Evolutionary conservation across 2,113 vertebrate genomes (phyloP), one percentile per base, ranked within the genome.

Genomic region (Phalacrocorax aristotelis): DNA sequence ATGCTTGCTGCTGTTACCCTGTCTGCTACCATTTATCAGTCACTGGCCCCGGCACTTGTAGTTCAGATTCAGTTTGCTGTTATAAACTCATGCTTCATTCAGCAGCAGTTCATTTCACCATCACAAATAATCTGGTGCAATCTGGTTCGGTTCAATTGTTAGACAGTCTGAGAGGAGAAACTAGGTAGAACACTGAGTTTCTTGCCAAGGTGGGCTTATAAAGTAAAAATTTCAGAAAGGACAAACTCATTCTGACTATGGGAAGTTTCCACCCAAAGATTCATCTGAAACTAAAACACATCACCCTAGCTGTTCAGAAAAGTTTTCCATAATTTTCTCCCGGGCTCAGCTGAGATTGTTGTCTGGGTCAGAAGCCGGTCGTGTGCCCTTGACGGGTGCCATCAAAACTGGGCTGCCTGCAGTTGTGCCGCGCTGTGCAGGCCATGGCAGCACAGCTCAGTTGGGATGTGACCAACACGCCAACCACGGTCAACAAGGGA

Each of bases 41-140:
- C 72, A 40, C 68, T 34, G 44, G 78, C 66, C 88, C 75, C 11
- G 4, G 83, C 5, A 5, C 49, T 72, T 52, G 62, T 70, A 86
- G 77, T 38, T 93, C 64, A 92, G 86, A 52, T 90, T 87, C 92
- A 80, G 92, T 95, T 89, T 94, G 81, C 58, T 91, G 42, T 49
- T 96, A 87, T 77, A 88, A 91, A 89, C 36, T 68, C 85, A 18
- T 27, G 83, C 9, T 17, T 80, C 55, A 4, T 71, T 83, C 81
- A 78, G 74, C 81, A 89, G 69, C 79, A 72, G 72, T 85, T 95
- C 66, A 46, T 65, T 42, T 80, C 65, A 42, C 85, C 91, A 49
- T 40, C 79, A 74, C 74, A 91, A 69, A 76, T 62, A 96, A 83
- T 52, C 80, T 81, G 89, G 46, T 82, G 55, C 83, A 91, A n/a